Evolutionary conservation across 35 echinoderm and acorn worm species (phyloP).

Genomic region (Apostichopus parvimensis): DNA sequence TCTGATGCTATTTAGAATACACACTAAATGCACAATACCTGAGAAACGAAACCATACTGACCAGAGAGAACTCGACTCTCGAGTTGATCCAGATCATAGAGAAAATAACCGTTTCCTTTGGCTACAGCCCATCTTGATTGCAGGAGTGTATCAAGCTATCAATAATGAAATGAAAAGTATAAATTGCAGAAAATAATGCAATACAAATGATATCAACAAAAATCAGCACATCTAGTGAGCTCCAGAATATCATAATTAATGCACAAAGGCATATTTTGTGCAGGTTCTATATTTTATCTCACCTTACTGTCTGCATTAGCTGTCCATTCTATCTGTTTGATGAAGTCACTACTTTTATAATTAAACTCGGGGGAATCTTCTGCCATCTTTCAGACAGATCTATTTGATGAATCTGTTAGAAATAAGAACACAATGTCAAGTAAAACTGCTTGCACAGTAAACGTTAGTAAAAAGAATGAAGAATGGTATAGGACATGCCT

Average conservation of each 20-base stretch:
- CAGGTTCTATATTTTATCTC: too few species aligned
- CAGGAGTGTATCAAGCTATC: constrained; percentile 20
- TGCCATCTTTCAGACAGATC: background rate
- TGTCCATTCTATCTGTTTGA: background rate
- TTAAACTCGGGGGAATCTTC: background rate
- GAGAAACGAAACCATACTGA: constrained; percentile 13
- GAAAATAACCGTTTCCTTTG: background rate
- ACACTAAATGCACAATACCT: background rate
- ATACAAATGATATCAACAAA: too few species aligned
- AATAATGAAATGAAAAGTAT: too few species aligned
- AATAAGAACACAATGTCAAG: background rate
- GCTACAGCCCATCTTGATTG: constrained; percentile 6
- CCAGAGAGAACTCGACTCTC: constrained; percentile 22
- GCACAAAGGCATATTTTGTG: too few species aligned
- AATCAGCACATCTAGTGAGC: too few species aligned
- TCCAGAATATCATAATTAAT: too few species aligned
- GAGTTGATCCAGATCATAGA: background rate
- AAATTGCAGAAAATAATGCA: too few species aligned
- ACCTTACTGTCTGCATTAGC: background rate
- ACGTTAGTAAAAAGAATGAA: too few species aligned
- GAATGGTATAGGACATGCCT: too few species aligned
- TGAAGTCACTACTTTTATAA: background rate
- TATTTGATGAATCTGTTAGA: background rate
- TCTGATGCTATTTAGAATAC: too few species aligned
- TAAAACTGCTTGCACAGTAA: too few species aligned